Evolutionary conservation across 2,888 invertebrate genomes (phyloP).

Genomic region (Ophioninae sp.): DNA sequence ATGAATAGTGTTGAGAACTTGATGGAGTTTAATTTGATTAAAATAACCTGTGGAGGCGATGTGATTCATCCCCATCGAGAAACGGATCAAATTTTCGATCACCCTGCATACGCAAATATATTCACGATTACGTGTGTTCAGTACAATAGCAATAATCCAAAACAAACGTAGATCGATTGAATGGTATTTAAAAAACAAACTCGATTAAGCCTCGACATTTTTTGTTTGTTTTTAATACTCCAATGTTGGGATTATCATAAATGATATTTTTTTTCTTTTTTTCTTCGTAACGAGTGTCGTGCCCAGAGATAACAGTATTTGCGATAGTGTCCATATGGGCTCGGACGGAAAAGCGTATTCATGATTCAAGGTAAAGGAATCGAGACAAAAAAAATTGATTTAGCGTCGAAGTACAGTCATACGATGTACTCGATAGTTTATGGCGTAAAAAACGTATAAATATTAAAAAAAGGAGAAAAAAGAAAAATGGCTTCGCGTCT

Average conservation of each 20-base stretch:
- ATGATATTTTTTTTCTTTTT: slow-evolving; percentile 19
- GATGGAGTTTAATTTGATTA: too few species aligned
- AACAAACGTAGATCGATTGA: background rate
- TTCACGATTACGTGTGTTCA: background rate
- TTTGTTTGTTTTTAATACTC: background rate
- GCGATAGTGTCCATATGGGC: slow-evolving; percentile 41
- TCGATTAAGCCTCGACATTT: background rate
- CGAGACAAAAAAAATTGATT: background rate
- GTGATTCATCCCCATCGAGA: too few species aligned
- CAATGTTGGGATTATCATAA: slow-evolving; percentile 17
- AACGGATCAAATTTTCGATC: too few species aligned
- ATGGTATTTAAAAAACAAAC: background rate
- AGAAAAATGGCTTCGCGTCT: background rate
- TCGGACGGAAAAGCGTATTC: slow-evolving; percentile 48
- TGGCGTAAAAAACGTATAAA: background rate
- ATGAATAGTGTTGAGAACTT: too few species aligned
- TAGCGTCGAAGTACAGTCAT: background rate
- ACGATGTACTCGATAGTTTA: background rate
- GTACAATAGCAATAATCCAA: background rate
- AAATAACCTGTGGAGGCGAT: too few species aligned
- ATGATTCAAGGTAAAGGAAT: slow-evolving; percentile 50
- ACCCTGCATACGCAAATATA: background rate
- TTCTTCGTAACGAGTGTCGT: slow-evolving; percentile 33
- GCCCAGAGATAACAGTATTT: slow-evolving; percentile 54
- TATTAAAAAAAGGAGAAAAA: background rate